Evolutionary conservation across 2,888 invertebrate genomes (phyloP).

Genomic region (Anthophora plumipes): DNA sequence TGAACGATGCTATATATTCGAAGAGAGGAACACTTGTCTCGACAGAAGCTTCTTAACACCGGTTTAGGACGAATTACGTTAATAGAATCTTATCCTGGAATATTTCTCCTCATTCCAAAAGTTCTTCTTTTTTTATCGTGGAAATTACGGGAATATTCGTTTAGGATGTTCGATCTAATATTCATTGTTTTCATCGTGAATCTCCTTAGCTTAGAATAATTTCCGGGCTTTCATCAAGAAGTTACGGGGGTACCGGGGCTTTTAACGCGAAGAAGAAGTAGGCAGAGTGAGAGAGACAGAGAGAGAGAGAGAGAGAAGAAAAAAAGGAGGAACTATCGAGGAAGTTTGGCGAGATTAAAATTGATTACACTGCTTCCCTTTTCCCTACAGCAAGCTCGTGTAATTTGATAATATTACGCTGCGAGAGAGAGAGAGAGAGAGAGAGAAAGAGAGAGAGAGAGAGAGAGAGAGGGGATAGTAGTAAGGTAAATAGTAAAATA

Average conservation of each 20-base stretch:
- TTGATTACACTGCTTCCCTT: conserved; percentile 32
- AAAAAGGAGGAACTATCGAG: conserved; percentile 1
- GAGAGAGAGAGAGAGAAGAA: background rate
- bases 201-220: conserved; percentile 25
- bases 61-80: too few relatives aligned
- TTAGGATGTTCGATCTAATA: background rate
- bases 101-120: too few relatives aligned
- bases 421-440: too few relatives aligned
- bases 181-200: background rate
- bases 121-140: too few relatives aligned
- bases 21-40: too few relatives aligned
- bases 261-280: conserved; percentile 8
- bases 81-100: too few relatives aligned
- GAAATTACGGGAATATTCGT: background rate
- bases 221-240: conserved; percentile 13
- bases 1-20: too few relatives aligned
- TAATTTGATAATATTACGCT: conserved; percentile 47
- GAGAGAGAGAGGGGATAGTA: too few relatives aligned
- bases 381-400: conserved; percentile 11
- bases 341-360: conserved; percentile 34
- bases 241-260: background rate
- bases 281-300: too few relatives aligned
- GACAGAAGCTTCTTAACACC: too few relatives aligned
- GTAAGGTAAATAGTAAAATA: conserved; percentile 44
- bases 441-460: background rate